Evolutionary conservation across 2,888 invertebrate species (phyloP).

Genomic region (Ornithoptera priamus): DNA sequence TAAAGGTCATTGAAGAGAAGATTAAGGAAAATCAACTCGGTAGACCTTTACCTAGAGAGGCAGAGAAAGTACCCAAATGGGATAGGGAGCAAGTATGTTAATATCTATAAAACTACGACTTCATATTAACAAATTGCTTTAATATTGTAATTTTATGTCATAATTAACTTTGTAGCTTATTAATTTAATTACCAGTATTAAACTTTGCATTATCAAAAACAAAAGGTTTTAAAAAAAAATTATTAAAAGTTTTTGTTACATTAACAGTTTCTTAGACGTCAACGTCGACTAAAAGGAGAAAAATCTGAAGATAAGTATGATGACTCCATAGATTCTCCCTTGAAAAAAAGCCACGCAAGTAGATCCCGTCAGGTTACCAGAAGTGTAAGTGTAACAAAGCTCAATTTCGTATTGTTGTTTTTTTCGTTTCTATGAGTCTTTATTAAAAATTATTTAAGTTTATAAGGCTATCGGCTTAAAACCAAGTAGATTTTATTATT

Average conservation of each 20-base stretch:
- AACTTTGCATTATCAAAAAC: background rate
- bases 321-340: slow-evolving; percentile 62
- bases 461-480: too few species aligned
- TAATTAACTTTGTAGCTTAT: background rate
- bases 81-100: slow-evolving; percentile 86
- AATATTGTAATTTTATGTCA: background rate
- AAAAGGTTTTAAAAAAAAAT: background rate
- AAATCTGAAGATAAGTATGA: slow-evolving; percentile 65
- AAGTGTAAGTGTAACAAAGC: slow-evolving; percentile 75
- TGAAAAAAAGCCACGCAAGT: slow-evolving; percentile 66
- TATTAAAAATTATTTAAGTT: too few species aligned
- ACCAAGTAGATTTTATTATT: too few species aligned
- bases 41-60: slow-evolving; percentile 79
- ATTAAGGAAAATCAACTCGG: slow-evolving; percentile 88
- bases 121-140: background rate
- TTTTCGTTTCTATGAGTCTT: too few species aligned
- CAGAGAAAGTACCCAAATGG: slow-evolving; percentile 94
- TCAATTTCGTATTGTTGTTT: background rate
- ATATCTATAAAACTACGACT: background rate
- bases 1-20: slow-evolving; percentile 93
- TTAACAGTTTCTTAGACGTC: slow-evolving; percentile 63
- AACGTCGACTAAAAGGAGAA: slow-evolving; percentile 62
- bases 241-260: background rate
- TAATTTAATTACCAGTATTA: background rate
- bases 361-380: slow-evolving; percentile 68